Evolutionary conservation across 2,797 vertebrate genomes (phyloP), one percentile per base, ranked within the genome.

Genomic region (Cuniculus paca): DNA sequence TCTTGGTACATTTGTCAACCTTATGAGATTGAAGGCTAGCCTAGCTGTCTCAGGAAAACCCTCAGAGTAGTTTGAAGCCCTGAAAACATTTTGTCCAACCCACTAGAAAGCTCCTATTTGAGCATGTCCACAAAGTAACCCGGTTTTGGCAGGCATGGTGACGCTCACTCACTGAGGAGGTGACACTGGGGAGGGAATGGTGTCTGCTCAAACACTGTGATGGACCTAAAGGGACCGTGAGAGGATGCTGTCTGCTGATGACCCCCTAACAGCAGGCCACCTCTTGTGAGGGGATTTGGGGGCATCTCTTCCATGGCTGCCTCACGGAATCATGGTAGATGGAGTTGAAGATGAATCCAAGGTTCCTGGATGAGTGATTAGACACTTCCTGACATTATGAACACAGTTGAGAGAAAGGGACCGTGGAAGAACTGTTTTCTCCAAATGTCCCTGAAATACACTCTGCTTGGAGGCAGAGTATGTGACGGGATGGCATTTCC

Each of bases 371-470:
- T 45, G 45, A 22, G 16, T 70, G 36, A 68, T 17, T 36, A 42
- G 34, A 34, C 16, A 36, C n/a, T 85, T 95, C 36, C 26, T 75
- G 26, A 86, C 42, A 36, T 48, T 42, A 24, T 24, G 14, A 61
- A 36, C 58, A 88, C 26, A 68, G 7, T 75, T 90, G 48, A 39
- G 36, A 88, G 31, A 96, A 90, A 88, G n/a, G 39, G 87, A 58
- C 54, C 68, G 3, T 63, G 60, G 16, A 85, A 42, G 6, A 81
- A 6, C 31, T 82, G 14, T 75, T 11, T 92, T 91, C 75, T 83
- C 58, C 61, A 94, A 72, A 82, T 68, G 39, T 42, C 48, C 87
- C 74, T 93, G 70, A 91, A 74, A 70, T 24, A 83, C 94, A 86
- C 39, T 42, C 50, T 70, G 24, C 34, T 93, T 61, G 77, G 34